Evolutionary conservation across 92 coral and sea anemone species (phyloP), one percentile per base, ranked within the genome.

Genomic region (Epizoanthus illoricatus): DNA sequence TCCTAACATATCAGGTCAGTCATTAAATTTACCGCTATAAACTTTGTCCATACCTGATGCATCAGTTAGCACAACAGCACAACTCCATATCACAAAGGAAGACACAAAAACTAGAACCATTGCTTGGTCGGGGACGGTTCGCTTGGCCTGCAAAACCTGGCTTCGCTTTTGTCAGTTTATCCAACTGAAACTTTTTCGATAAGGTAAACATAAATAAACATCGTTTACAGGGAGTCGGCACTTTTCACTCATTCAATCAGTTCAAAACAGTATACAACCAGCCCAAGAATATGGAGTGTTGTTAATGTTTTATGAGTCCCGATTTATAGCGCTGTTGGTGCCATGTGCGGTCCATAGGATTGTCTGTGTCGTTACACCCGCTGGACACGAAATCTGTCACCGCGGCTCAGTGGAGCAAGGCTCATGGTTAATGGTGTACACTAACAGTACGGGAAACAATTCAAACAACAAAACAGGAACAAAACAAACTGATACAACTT

Each of bases 211-310:
- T 63, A 19, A 11, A 19, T 18, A 43, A 17, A 78, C 61, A 78
- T 78, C n/a, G 2, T 76, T 12, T 42, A 13, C 21, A 20, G 58
- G 19, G 54, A 12, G 5, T 45, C 23, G 20, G 33, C 71, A 16
- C 11, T 11, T 43, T 42, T 8, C 36, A 41, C 47, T 42, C 13
- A 78, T 42, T 78, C 71, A 78, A n/a, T n/a, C n/a, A n/a, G 71
- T 65, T 76, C 7, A 41, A 49, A 4, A 78, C 81, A 78, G 59
- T 62, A 36, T 78, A 19, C 62, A 78, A 78, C 82, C 82, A 66
- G 82, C 65, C 65, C 49, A 41, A 12, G 33, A 63, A 63, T 4
- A 49, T 63, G 24, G 21, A 39, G 57, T 6, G 12, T 66, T 62
- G 33, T 78, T 78, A 78, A 78, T 78, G 61, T 43, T 61, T 78